phyloP scores from a whole-genome alignment of 2,797 vertebrate species.

The Anabacerthia variegaticeps region DNA sequence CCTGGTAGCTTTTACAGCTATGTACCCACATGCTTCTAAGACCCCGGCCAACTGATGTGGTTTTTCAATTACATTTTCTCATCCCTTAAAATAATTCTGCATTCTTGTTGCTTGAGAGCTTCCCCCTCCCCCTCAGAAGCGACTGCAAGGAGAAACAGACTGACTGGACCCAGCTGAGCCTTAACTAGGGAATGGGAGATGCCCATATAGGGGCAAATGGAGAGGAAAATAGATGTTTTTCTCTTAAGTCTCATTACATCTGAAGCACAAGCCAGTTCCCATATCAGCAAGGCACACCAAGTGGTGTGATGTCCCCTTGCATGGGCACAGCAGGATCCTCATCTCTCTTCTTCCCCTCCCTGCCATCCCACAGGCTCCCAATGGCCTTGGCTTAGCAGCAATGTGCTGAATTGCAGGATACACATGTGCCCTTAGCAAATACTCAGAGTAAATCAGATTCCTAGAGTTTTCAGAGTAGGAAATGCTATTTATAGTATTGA shows the following conservation, averaged over 20 bases:
- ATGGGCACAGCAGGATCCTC: not conserved
- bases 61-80: conserved; percentile 58
- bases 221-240: not conserved
- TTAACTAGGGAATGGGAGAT: not conserved
- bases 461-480: not conserved
- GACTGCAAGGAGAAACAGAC: not conserved
- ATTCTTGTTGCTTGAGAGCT: not conserved
- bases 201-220: not conserved
- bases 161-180: not conserved
- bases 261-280: not conserved
- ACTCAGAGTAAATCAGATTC: not conserved
- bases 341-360: accelerated
- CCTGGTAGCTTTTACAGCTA: conserved; percentile 17
- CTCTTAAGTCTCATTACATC: not conserved
- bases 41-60: conserved; percentile 40
- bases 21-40: conserved; percentile 27
- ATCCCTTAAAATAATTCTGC: conserved; percentile 22
- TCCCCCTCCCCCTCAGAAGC: not conserved
- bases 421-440: not conserved
- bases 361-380: accelerated
- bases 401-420: not conserved
- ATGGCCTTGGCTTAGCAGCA: not conserved
- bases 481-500: not conserved
- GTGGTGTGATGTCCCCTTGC: not conserved
- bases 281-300: not conserved